Percentiles rank a stretch among this genome's conserved stretches.
Evolutionary conservation across 2,888 invertebrate species (phyloP).

Genomic region (Fragum whitleyi): DNA sequence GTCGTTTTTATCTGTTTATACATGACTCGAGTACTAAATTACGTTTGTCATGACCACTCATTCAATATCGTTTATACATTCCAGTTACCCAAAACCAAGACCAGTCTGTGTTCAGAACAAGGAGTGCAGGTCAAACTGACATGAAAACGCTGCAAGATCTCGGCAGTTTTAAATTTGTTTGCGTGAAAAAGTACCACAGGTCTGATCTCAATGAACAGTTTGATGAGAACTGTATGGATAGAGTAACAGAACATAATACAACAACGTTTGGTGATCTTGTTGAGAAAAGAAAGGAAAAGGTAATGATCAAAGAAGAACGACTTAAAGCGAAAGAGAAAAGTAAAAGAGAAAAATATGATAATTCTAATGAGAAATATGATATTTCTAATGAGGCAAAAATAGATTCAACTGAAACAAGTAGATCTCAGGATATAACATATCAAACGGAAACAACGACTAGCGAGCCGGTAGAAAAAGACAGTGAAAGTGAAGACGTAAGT

Average conservation of each 20-base stretch:
- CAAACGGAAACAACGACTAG: background rate
- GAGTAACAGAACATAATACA: slow-evolving; percentile 47
- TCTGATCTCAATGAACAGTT: slow-evolving; percentile 22
- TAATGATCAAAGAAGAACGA: slow-evolving; percentile 49
- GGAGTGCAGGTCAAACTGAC: slow-evolving; percentile 48
- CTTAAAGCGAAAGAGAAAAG: background rate
- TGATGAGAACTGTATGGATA: background rate
- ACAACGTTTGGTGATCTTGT: slow-evolving; percentile 51
- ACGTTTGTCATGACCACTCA: too few species aligned
- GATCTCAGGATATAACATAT: background rate
- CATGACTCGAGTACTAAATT: too few species aligned
- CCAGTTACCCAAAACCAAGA: slow-evolving; percentile 27
- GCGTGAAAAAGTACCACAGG: slow-evolving; percentile 59
- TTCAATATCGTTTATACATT: background rate
- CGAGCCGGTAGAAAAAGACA: background rate
- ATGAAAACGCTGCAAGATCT: slow-evolving; percentile 46
- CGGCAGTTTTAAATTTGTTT: slow-evolving; percentile 61
- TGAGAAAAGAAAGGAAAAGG: slow-evolving; percentile 54
- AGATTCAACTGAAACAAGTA: background rate
- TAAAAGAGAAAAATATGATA: background rate
- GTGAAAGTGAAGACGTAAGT: background rate
- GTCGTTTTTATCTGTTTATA: too few species aligned
- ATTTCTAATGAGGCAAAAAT: slow-evolving; percentile 8
- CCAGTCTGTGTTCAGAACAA: slow-evolving; percentile 47
- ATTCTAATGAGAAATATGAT: slow-evolving; percentile 14